Conservation (phyloP, 2,113 vertebrate genomes). For the Pseudolaguvia tuberculata region DNA sequence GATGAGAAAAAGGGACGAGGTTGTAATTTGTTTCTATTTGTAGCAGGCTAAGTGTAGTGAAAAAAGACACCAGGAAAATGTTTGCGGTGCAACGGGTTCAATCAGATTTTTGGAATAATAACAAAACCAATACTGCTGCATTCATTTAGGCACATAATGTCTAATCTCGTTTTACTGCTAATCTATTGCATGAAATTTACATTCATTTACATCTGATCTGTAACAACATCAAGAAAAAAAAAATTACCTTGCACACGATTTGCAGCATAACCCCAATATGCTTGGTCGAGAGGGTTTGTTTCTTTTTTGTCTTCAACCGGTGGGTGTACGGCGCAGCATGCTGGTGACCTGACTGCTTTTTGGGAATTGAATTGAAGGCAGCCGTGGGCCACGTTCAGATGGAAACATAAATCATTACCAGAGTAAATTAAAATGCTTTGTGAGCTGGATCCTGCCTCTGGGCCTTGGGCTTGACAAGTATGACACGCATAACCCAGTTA, state of each 20-base stretch:
- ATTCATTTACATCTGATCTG: constrained; percentile 9
- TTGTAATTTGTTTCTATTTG: constrained; percentile 31
- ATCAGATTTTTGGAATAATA: constrained; percentile 24
- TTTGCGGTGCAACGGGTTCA: constrained; percentile 11
- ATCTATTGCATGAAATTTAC: constrained; percentile 22
- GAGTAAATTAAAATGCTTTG: constrained; percentile 34
- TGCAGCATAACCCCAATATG: neutral
- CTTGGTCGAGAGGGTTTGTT: neutral
- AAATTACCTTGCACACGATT: neutral
- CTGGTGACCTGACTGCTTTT: constrained; percentile 22
- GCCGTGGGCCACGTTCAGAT: constrained; percentile 18
- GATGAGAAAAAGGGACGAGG: neutral
- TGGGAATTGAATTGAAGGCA: constrained; percentile 1
- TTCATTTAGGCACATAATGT: constrained; percentile 25
- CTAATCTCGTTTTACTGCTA: constrained; percentile 3
- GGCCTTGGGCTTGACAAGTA: constrained; percentile 23
- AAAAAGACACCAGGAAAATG: neutral
- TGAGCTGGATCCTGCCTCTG: constrained; percentile 22
- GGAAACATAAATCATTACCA: constrained; percentile 32
- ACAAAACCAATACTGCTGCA: neutral
- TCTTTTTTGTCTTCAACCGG: constrained; percentile 8
- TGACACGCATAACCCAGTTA: constrained; percentile 18
- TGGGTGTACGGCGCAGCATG: neutral
- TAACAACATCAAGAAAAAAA: neutral
- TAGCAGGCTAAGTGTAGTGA: constrained; percentile 3